A percentile compares a stretch with the other conserved stretches of the same genome.
Evolutionary conservation across 2,888 invertebrate species (phyloP).

Genomic region (Drosophila meridiana): DNA sequence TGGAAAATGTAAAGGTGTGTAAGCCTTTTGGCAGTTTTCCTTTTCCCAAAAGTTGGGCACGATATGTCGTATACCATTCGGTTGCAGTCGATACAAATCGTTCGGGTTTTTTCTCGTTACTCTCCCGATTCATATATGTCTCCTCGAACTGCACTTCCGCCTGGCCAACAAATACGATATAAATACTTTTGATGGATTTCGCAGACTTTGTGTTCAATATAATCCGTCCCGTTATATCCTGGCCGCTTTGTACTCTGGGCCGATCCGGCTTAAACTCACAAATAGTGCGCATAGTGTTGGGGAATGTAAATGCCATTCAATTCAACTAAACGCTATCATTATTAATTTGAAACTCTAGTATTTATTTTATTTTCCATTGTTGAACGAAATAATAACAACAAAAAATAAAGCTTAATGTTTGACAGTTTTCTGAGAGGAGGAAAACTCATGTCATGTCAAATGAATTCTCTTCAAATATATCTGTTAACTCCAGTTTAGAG

Average conservation of each 20-base stretch:
- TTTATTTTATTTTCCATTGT: background rate
- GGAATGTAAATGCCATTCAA: background rate
- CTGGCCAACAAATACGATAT: background rate
- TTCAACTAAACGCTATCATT: slow-evolving; percentile 1
- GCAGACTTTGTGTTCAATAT: background rate
- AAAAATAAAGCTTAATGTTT: too few species aligned
- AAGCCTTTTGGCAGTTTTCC: background rate
- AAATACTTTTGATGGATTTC: background rate
- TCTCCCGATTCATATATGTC: background rate
- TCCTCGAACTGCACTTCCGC: background rate
- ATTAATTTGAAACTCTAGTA: background rate
- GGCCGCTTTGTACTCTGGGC: background rate
- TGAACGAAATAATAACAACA: background rate
- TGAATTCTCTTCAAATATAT: too few species aligned
- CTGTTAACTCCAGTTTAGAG: too few species aligned
- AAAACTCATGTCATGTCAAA: too few species aligned
- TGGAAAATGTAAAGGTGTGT: background rate
- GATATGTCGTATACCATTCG: background rate
- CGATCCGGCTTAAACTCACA: background rate
- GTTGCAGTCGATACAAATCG: background rate
- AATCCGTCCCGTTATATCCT: background rate
- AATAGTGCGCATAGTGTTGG: background rate
- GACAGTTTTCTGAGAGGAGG: too few species aligned
- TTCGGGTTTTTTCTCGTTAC: background rate
- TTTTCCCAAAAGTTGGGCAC: background rate